A percentile compares a stretch with the other conserved stretches of the same genome.
Evolutionary conservation across 2,797 vertebrate genomes (phyloP).

Genomic region (Sebastes nivosus): DNA sequence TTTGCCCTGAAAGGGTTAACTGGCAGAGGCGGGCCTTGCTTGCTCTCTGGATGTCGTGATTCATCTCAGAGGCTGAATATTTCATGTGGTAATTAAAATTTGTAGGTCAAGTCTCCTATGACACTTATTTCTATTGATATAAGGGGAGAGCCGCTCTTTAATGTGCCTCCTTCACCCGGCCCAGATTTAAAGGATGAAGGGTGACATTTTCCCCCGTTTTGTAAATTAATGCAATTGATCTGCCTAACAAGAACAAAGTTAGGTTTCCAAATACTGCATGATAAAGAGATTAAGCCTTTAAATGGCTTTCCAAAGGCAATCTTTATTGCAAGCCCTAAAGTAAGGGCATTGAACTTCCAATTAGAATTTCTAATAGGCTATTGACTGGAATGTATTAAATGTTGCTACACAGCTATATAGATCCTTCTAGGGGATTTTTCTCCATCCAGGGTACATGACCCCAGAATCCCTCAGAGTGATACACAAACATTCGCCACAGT

Average conservation of each 20-base stretch:
- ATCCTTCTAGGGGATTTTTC: conserved; percentile 85
- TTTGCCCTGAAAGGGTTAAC: conserved; percentile 57
- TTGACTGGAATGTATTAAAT: conserved; percentile 97
- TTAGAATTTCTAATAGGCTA: conserved; percentile 98
- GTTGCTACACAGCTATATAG: conserved; percentile 88
- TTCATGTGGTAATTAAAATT: conserved; percentile 97
- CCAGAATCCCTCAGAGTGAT: conserved; percentile 68
- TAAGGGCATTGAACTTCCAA: conserved; percentile 94
- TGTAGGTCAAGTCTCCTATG: conserved; percentile 95
- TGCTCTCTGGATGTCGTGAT: conserved; percentile 67
- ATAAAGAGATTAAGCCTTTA: conserved; percentile 97
- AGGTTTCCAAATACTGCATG: conserved; percentile 97
- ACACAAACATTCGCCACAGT: conserved; percentile 42
- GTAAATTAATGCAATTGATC: conserved; percentile 98
- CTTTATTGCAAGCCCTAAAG: conserved; percentile 89
- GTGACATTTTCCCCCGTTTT: conserved; percentile 96
- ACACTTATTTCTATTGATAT: conserved; percentile 89
- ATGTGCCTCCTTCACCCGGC: conserved; percentile 83
- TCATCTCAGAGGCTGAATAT: conserved; percentile 90
- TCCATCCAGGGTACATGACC: conserved; percentile 82
- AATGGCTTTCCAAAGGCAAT: conserved; percentile 94
- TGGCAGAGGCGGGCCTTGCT: conserved; percentile 46
- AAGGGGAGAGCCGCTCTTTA: conserved; percentile 85
- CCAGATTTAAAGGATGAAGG: conserved; percentile 95
- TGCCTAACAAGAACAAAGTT: conserved; percentile 97